Evolutionary conservation across 1,140 invertebrate species (phyloP).

Genomic region (Drosophila sproati): DNA sequence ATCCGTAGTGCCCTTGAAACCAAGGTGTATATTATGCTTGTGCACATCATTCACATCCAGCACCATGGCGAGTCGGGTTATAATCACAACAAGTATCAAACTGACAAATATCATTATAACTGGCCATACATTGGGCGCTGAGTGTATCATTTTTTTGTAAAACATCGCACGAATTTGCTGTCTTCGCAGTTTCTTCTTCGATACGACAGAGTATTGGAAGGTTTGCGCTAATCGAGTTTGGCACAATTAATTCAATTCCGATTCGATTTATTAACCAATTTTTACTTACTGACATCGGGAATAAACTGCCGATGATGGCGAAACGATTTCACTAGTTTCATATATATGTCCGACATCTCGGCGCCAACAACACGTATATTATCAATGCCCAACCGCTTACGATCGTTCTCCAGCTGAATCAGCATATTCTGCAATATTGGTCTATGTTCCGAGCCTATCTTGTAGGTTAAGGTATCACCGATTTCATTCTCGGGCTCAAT

Average conservation of each 20-base stretch:
- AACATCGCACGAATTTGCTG: constrained; percentile 69
- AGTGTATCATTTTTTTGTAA: constrained; percentile 73
- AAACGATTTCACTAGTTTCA: constrained; percentile 64
- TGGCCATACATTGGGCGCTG: constrained; percentile 72
- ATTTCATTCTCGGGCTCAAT: constrained; percentile 69
- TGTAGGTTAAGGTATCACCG: constrained; percentile 67
- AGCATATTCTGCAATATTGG: constrained; percentile 57
- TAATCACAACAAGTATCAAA: constrained; percentile 59
- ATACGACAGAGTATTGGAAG: constrained; percentile 65
- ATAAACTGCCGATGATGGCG: constrained; percentile 65
- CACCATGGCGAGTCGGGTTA: constrained; percentile 44
- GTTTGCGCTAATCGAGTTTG: constrained; percentile 50
- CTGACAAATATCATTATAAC: constrained; percentile 62
- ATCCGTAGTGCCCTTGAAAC: constrained; percentile 3
- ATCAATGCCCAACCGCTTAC: constrained; percentile 65
- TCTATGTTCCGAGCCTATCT: constrained; percentile 28
- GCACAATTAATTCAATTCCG: background rate
- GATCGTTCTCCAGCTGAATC: constrained; percentile 70
- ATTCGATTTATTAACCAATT: background rate
- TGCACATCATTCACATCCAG: constrained; percentile 34
- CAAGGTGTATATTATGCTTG: constrained; percentile 45
- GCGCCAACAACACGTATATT: constrained; percentile 64
- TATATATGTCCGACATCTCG: constrained; percentile 70
- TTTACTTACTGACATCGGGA: constrained; percentile 69
- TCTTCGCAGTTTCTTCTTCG: constrained; percentile 45